Evolutionary conservation across 2,797 vertebrate genomes (phyloP), one percentile per base, ranked within the genome.

Genomic region (Pipistrellus pygmaeus): DNA sequence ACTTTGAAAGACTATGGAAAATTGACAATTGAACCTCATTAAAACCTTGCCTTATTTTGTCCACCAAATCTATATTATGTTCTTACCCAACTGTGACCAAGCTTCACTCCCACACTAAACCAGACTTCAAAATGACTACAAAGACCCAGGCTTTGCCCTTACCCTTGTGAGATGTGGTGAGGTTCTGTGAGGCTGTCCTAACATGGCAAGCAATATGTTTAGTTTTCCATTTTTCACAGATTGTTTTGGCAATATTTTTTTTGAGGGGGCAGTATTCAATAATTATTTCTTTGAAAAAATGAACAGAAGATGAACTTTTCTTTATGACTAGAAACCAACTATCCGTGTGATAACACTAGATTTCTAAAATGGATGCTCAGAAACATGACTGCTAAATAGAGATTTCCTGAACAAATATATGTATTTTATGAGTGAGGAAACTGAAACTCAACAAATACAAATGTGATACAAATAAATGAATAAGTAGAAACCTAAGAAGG

Each of bases 351-450:
- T 48, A 78, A 86, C 6, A 15, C 17, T 62, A 69, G 46, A 62
- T 91, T 77, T 94, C 60, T 62, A 55, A 21, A 72, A 73, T 17
- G 5, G 20, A 23, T 69, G 80, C 86, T 68, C n/a, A 96, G 78
- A 85, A 94, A 82, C 15, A 32, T 17, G 41, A 88, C 93, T 46
- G 18, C 12, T 88, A 13, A 68, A 12, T 32, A 80, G 64, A 85
- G 23, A 60, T 90, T 83, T 91, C 11, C n/a, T 89, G 30, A 62
- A 76, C 71, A 88, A 93, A 80, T 51, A 46, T 5, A 64, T 48
- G 13, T 0, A 64, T 71, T 92, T 81, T 53, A 73, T 13, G 30
- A 51, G 35, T 41, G 2, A 84, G 60, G 41, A 75, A 66, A 71
- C 38, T 51, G 15, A 95, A 55, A 27, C 10, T 44, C 32, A 71